A percentile compares a stretch with the other conserved stretches of the same genome.
phyloP scores from a whole-genome alignment of 2,888 invertebrate species.

The Adelphocoris suturalis region DNA sequence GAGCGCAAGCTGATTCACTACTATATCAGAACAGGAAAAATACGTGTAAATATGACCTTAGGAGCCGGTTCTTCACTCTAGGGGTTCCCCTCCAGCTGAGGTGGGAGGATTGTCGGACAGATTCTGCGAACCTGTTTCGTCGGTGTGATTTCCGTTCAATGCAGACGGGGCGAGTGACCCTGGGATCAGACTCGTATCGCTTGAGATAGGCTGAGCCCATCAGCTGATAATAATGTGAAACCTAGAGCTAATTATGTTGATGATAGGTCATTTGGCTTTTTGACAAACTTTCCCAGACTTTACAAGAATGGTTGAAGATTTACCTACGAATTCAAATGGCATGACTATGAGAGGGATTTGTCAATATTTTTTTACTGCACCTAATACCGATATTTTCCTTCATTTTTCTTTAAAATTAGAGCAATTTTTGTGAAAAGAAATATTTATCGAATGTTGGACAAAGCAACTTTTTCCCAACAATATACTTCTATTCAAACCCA shows the following conservation, averaged over 20 bases:
- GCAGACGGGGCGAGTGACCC: conserved; percentile 4
- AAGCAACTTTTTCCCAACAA: no score
- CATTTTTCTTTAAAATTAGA: no score
- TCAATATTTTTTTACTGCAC: no score
- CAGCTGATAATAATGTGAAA: background rate
- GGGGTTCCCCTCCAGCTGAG: background rate
- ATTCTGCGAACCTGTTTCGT: conserved; percentile 2
- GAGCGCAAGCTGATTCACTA: background rate
- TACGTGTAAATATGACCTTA: background rate
- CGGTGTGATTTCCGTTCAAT: background rate
- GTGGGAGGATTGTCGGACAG: background rate
- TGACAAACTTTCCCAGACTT: no score
- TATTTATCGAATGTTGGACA: no score
- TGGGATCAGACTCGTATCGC: background rate
- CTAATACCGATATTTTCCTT: no score
- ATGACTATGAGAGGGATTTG: no score
- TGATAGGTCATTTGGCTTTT: no score
- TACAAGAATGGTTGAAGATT: no score
- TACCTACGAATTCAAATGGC: no score
- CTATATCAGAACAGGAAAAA: background rate
- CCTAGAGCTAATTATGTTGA: background rate
- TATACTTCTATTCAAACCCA: no score
- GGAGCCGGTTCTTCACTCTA: background rate
- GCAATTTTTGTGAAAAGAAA: no score
- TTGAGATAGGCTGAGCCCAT: background rate